Evolutionary conservation across 2,888 invertebrate species (phyloP).

Genomic region (Elmis aenea): DNA sequence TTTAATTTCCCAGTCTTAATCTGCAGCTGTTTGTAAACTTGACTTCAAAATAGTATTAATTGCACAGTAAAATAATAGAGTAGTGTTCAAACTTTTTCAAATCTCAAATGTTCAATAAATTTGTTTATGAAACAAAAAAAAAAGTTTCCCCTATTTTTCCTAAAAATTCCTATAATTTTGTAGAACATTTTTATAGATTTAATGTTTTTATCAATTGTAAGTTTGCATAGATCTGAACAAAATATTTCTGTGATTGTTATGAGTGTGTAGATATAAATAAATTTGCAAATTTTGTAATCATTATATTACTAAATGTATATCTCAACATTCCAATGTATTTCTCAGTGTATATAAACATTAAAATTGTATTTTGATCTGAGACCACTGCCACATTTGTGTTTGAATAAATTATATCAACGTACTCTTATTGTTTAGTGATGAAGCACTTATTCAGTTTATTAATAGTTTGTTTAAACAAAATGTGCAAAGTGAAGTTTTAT

Average conservation of each 20-base stretch:
- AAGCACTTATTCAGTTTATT: too few relatives aligned
- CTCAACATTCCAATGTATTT: constrained; percentile 44
- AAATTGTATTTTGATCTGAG: constrained; percentile 45
- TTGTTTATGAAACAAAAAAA: constrained; percentile 14
- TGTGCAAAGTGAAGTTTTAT: too few relatives aligned
- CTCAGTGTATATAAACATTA: constrained; percentile 42
- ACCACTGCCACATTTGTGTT: constrained; percentile 45
- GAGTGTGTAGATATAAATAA: constrained; percentile 36
- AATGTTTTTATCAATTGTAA: constrained; percentile 21
- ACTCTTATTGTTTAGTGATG: too few relatives aligned
- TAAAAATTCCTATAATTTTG: constrained; percentile 21
- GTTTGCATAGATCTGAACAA: constrained; percentile 32
- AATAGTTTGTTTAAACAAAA: too few relatives aligned
- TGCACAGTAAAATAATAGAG: constrained; percentile 15
- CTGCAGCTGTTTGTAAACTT: constrained; percentile 16
- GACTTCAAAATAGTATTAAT: constrained; percentile 11
- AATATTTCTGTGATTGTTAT: constrained; percentile 45
- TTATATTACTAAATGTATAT: constrained; percentile 41
- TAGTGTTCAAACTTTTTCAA: constrained; percentile 12
- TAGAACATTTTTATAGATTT: too few relatives aligned
- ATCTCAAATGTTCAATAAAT: constrained; percentile 14
- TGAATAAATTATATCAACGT: constrained; percentile 35
- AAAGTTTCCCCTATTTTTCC: constrained; percentile 18
- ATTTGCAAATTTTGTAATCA: constrained; percentile 34
- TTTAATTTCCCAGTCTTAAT: constrained; percentile 17